Evolutionary conservation across 1,140 invertebrate species (phyloP), one percentile per base, ranked within the genome.

Genomic region (Hylyphantes graminicola): DNA sequence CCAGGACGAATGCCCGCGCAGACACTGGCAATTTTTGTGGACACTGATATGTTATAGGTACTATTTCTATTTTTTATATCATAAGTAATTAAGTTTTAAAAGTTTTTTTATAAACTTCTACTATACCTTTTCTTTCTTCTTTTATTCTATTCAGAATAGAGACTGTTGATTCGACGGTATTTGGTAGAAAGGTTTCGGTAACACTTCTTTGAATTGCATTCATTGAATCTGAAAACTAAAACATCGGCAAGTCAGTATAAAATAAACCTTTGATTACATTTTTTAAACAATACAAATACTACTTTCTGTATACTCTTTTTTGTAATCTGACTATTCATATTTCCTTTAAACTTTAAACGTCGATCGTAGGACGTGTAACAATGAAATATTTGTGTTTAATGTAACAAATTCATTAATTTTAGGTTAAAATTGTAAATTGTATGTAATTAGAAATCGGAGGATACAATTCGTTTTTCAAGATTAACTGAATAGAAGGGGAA

Each of bases 111-210:
- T n/a, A 64, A 19, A 64, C 7, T 10, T 7, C 10, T 4, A 51
- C 7, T 12, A 12, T 50, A 85, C 78, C 13, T 87, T 85, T 78
- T 73, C 91, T 7, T 94, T 89, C 87, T 93, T 92, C 86, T 91
- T 92, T 88, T 93, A 93, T 10, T 94, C 93, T 0, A 19, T 79
- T 67, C 19, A 85, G 50, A 12, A 65, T 55, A 12, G 76, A 54
- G 8, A 15, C 65, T 19, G 73, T 61, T 12, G 91, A 91, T 21
- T 94, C 92, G 72, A 93, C 93, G 85, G 94, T 93, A 35, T 92
- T 91, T 2, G 94, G 94, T 63, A 94, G 88, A 53, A 92, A 88
- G 5, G 91, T 91, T 83, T 93, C 92, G 68, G 91, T 91, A 87
- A 93, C 94, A 63, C 53, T 78, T 35, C 74, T 64, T 21, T 73